A percentile compares a stretch with the other conserved stretches of the same genome.
Evolutionary conservation across 1,140 invertebrate genomes (phyloP).

Genomic region (Semibalanus balanoides): DNA sequence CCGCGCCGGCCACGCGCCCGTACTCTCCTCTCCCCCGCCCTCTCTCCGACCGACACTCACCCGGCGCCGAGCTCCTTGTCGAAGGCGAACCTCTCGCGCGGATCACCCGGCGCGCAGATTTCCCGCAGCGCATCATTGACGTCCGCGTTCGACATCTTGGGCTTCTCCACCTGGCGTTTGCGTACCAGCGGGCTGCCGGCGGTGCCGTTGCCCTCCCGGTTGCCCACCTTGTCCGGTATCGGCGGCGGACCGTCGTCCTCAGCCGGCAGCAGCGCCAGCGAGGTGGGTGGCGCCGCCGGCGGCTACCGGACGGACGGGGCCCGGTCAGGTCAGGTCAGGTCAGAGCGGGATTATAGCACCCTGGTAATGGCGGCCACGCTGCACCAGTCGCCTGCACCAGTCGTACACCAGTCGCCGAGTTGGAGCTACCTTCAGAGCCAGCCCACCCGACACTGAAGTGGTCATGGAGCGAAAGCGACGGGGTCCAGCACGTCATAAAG

Average conservation of each 20-base stretch:
- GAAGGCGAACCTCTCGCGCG: slow-evolving; percentile 59
- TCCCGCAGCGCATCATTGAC: slow-evolving; percentile 65
- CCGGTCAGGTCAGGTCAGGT: too few species aligned
- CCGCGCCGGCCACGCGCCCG: too few species aligned
- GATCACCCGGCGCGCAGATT: slow-evolving; percentile 60
- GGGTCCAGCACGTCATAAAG: too few species aligned
- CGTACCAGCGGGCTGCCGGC: neutral
- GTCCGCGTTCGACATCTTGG: slow-evolving; percentile 44
- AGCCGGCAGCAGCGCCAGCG: too few species aligned
- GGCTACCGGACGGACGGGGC: neutral
- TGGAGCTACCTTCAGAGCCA: too few species aligned
- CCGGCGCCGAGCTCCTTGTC: slow-evolving; percentile 78
- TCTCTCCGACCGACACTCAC: slow-evolving; percentile 21
- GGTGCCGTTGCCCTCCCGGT: neutral
- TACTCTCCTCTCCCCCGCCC: neutral
- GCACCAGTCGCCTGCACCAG: too few species aligned
- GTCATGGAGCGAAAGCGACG: too few species aligned
- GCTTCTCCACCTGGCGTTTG: neutral
- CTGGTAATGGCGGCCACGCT: too few species aligned
- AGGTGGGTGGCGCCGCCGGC: too few species aligned
- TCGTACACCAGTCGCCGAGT: too few species aligned
- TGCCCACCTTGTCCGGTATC: neutral
- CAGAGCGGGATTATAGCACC: too few species aligned
- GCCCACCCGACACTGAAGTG: too few species aligned
- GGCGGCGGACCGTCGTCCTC: neutral